Base-by-base conservation (phyloP, 2,797 vertebrate genomes). In the Eutrigla gurnardus region DNA sequence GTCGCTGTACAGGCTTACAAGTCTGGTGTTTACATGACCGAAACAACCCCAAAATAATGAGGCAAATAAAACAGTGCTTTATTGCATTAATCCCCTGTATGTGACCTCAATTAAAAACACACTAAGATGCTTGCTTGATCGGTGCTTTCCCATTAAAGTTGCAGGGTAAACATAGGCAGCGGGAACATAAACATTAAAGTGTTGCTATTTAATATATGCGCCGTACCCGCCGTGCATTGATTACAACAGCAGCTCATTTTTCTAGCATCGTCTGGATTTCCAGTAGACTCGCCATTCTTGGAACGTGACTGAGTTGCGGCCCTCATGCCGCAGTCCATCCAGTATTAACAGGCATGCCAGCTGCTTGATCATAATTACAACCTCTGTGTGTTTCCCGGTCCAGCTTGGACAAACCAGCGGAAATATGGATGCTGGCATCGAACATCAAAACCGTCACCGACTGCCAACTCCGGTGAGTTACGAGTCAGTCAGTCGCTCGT, bases 361-460 rank as follows among this genome's bases (percentile, higher is more conserved):
- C 68, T 81, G 82, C 39, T 74, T 81, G 76, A 83, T 79, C 73
- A 62, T 84, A 86, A 84, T 87, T 81, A 84, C 65, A 77, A 78
- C 73, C 68, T 72, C 57, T 7, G 14, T 65, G 70, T 63, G 42
- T 65, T 75, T 73, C 55, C 47, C 45, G 61, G 43, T 88, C 77
- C 9, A 58, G 55, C 65, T 77, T 60, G 77, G 70, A 78, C 50
- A 66, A 80, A 86, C 64, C 37, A 25, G 45, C 3, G 0, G 13
- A 70, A 70, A 85, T 55, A 46, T 60, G 66, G 65, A 69, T 6
- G 39, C 74, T 39, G 78, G 61, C 58, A 4, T 32, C 5, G 5
- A 14, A 63, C 66, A 35, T 82, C 65, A 57, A 70, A 75, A 50
- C 33, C 14, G 25, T 69, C 57, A 40, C 13, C 8, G 47, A 18